Percentiles rank a stretch among this genome's conserved stretches.
Conservation (phyloP, 2,888 invertebrate genomes). For the Masnerella sp. region DNA sequence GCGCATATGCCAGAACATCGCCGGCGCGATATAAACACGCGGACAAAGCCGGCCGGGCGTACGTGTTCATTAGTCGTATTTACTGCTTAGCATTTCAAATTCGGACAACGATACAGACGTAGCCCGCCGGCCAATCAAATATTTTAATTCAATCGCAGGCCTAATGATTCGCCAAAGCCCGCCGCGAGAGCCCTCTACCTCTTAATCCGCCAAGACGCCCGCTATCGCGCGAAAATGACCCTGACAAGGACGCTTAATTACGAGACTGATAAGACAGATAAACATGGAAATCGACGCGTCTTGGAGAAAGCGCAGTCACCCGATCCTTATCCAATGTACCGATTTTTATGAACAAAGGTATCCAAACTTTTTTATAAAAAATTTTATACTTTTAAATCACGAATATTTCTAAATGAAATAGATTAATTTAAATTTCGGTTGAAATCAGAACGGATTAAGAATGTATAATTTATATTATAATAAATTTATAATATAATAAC, state of each 20-base stretch:
- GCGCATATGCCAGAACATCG: slow-evolving; percentile 68
- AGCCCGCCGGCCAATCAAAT: slow-evolving; percentile 73
- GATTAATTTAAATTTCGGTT: too few relatives aligned
- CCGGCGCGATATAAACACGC: slow-evolving; percentile 74
- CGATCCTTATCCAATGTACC: too few relatives aligned
- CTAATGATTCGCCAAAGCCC: slow-evolving; percentile 70
- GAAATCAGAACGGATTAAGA: too few relatives aligned
- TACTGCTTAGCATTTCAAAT: slow-evolving; percentile 78
- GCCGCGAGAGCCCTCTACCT: slow-evolving; percentile 53
- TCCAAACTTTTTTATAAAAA: too few relatives aligned
- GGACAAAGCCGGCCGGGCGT: slow-evolving; percentile 71
- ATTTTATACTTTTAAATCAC: too few relatives aligned
- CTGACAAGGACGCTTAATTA: slow-evolving; percentile 56
- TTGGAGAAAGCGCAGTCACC: too few relatives aligned
- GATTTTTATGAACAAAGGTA: too few relatives aligned
- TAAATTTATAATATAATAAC: too few relatives aligned
- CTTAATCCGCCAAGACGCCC: slow-evolving; percentile 63
- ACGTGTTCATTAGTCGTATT: slow-evolving; percentile 78
- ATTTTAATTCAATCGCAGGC: slow-evolving; percentile 76
- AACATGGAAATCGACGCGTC: slow-evolving; percentile 53
- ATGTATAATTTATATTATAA: too few relatives aligned
- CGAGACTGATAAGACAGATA: slow-evolving; percentile 49
- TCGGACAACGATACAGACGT: slow-evolving; percentile 64
- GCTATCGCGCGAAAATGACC: slow-evolving; percentile 32
- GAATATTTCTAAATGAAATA: too few relatives aligned